These are phyloP conservation scores for Drosophila obscura DNA, from an alignment of 1,140 invertebrate genomes.

Conservation along the genomic window DNA sequence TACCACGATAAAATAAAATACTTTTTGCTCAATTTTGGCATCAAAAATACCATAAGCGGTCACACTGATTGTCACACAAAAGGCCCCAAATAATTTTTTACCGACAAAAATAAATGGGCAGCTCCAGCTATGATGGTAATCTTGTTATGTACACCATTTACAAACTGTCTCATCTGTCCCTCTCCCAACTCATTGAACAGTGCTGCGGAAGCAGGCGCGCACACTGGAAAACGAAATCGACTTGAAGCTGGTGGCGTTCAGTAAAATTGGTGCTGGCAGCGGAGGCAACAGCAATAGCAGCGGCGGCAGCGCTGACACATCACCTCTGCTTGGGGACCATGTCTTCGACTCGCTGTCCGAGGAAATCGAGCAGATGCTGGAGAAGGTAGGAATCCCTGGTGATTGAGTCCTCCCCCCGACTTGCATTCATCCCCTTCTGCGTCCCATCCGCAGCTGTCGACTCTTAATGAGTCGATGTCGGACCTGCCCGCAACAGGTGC, in stretches of 20 bases:
- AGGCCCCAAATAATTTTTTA: constrained; percentile 33
- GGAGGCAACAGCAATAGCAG: constrained; percentile 77
- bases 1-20: too few relatives aligned
- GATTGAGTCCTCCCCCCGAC: neutral
- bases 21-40: too few relatives aligned
- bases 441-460: constrained; percentile 87
- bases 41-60: too few relatives aligned
- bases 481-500: constrained; percentile 91
- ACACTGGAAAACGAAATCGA: constrained; percentile 98
- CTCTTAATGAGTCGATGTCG: constrained; percentile 95
- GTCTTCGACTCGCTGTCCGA: constrained; percentile 96
- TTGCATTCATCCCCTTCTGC: neutral
- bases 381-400: constrained; percentile 85
- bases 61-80: constrained; percentile 34
- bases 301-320: constrained; percentile 86
- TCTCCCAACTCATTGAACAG: constrained; percentile 84
- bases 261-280: constrained; percentile 93
- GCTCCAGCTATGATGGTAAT: constrained; percentile 76
- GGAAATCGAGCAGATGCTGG: constrained; percentile 95
- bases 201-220: constrained; percentile 95
- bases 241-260: constrained; percentile 96
- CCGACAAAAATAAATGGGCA: constrained; percentile 59
- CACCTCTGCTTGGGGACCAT: constrained; percentile 93
- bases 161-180: neutral
- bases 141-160: neutral